Evolutionary conservation across 1,140 invertebrate genomes (phyloP), one percentile per base, ranked within the genome.

Genomic region (Conus betulinus): DNA sequence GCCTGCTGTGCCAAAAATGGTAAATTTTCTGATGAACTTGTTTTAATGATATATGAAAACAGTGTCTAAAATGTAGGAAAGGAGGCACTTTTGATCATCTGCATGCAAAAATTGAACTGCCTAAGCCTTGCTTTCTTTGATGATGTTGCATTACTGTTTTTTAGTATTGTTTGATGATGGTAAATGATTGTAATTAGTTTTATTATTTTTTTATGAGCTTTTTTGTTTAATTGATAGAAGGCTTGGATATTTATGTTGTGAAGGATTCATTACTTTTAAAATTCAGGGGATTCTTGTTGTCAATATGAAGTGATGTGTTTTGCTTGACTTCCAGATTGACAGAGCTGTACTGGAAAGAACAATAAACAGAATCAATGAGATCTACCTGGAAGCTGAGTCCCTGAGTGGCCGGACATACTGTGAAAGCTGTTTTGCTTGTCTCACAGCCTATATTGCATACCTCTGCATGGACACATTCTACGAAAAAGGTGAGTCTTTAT

Each of bases 401-500:
- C 97, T 98, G 13, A 98, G 97, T 91, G 98, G 98, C 93, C 97
- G 97, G 79, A 98, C 98, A 1, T 99, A 99, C 93, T 99, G 98
- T 94, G 99, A 99, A 95, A 98, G 98, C 78, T 99, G 98, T 95
- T 96, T 99, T 83, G 99, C 98, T 7, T 99, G 99, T 96, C 96
- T 99, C 51, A 99, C 99, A 17, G 99, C 98, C 52, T 99, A 99
- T 95, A 96, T 99, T 89, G 97, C 99, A 90, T 99, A 99, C 93
- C 97, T 99, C 91, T 99, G 98, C 95, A 98, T 98, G 86, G 97
- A 98, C 94, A 98, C 98, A 76, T 97, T 98, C 95, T 99, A 99
- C 94, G 98, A 99, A 96, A 99, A 98, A 96, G 97, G 98, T n/a
- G 55, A 39, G 27, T 3, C 25, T 84, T 39, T 39, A 39, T 39